Base-by-base conservation (phyloP, 2,888 invertebrate species). In the Ophion ventricosus region DNA sequence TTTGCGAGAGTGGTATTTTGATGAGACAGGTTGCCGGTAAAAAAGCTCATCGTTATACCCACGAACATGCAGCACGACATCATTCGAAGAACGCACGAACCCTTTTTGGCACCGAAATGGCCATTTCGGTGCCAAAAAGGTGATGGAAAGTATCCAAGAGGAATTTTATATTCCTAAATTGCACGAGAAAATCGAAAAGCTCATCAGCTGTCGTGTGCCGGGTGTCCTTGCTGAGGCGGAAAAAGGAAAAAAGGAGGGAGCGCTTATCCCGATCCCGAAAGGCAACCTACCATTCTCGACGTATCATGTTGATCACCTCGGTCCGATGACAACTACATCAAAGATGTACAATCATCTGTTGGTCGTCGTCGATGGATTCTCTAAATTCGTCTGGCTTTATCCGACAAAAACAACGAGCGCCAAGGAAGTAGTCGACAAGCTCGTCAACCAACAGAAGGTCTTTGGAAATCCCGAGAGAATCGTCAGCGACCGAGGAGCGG, bases 341-440 rank as follows among this genome's bases (percentile, higher is more conserved):
- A 91, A 91, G 78, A 85, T 84, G 35, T 91, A 91, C 67, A 87
- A 89, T 40, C 85, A 91, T 75, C 84, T 92, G 2, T 88, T 92
- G 11, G 89, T 83, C 1, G 86, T 92, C 0, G 80, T 91, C 2
- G 92, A 92, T 66, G 88, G 77, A 1, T 91, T 91, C 73, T 85
- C 89, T 0, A 92, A 92, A 77, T 92, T 91, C 77, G 84, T 83
- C 0, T 91, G 90, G 91, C 54, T 91, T 5, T 91, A 91, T 81
- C 86, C 89, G 0, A 90, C 89, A 0, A 91, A 90, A 78, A 84
- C 90, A 0, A 90, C 89, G 0, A 86, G 82, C 1, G 14, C 89
- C 0, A 85, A 86, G n/a, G 89, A 90, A 66, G 81, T 76, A 0
- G 0, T 86, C 1, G 72, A 83, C 11, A 35, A 77, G 17, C 23